Evolutionary conservation across 2,888 invertebrate genomes (phyloP).

Genomic region (Heliconius ethilla): DNA sequence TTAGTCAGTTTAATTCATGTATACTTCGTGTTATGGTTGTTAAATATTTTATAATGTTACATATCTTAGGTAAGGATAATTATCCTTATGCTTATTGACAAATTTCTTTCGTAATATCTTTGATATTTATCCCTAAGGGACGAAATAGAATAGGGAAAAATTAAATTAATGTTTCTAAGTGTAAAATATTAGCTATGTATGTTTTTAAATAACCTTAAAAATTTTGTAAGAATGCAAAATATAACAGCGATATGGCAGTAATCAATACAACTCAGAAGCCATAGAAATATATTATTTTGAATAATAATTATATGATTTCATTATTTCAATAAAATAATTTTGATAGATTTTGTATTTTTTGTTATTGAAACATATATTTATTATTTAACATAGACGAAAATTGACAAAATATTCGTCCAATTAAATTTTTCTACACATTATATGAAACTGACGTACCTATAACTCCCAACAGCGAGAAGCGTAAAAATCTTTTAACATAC

Average conservation of each 20-base stretch:
- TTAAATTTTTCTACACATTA: background rate
- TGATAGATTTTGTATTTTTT: no score
- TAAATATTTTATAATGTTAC: background rate
- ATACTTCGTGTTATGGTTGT: background rate
- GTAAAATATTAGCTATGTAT: background rate
- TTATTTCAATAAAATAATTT: no score
- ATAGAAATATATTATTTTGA: no score
- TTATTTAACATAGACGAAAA: no score
- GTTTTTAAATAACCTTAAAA: no score
- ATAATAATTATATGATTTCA: no score
- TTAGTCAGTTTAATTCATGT: no score
- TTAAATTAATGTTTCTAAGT: background rate
- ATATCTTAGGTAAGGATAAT: background rate
- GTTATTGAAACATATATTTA: no score
- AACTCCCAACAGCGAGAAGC: background rate
- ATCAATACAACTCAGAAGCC: no score
- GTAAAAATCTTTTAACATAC: constrained; percentile 39
- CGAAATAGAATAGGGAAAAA: background rate
- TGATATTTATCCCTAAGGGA: background rate
- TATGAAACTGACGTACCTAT: background rate
- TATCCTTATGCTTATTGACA: background rate
- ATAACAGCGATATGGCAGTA: no score
- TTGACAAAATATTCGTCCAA: no score
- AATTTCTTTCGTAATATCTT: background rate
- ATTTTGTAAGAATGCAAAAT: background rate